Evolutionary conservation across 2,888 invertebrate genomes (phyloP), one percentile per base, ranked within the genome.

Genomic region (Nomada hirtipes): DNA sequence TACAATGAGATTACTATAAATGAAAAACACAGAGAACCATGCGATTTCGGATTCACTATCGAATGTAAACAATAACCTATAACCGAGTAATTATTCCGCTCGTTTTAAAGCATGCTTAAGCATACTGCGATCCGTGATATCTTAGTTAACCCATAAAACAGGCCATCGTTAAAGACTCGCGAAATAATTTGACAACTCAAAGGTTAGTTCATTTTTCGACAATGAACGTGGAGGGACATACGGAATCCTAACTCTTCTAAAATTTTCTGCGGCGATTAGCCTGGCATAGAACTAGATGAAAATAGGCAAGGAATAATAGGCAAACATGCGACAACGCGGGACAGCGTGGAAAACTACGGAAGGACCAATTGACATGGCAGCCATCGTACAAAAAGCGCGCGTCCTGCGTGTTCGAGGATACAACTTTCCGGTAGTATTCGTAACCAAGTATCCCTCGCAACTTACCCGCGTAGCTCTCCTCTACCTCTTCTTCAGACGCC

Each of bases 401-500:
- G 92, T 92, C 91, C 90, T 92, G 86, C 87, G 87, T 87, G 87
- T 15, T 61, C 78, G 85, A 86, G 81, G 85, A 82, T 68, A 67
- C 42, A 81, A 85, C 83, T 87, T 85, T 89, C 86, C 86, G 88
- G 87, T 75, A 78, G 84, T 83, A 75, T 84, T 81, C 76, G 44
- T 76, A 69, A 63, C 57, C 63, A 47, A 65, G 63, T 7, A 59
- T 64, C 23, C 23, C 57, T 10, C 13, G 23, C 23, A 74, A 94
- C 96, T 97, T 95, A 97, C 98, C 97, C 95, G 97, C 97, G 93
- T 96, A 97, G 94, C 96, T 97, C 94, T 97, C 98, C 92, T 97
- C 97, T 94, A 97, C 96, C 95, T 97, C 97, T 93, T 97, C 97
- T 92, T 97, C 97, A 87, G 97, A 97, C 94, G 97, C 97, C 97